Percentiles rank a stretch among this genome's conserved stretches.
These are phyloP conservation scores for Acleris sparsana DNA, from an alignment of 2,888 invertebrate genomes.

Conservation along the genomic window DNA sequence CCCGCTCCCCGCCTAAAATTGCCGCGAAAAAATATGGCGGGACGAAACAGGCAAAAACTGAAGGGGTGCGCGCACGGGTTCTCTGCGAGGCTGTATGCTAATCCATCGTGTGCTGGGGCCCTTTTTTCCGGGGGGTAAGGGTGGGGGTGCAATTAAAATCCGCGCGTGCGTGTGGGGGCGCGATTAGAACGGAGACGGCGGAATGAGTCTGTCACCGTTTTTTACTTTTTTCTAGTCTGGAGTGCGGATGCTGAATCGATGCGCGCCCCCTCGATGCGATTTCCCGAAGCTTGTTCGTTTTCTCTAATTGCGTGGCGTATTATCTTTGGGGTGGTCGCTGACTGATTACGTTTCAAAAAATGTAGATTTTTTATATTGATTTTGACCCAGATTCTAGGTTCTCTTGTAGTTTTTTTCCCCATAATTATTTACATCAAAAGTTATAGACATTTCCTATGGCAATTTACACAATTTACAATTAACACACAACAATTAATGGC, in stretches of 20 bases:
- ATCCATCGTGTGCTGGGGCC: constrained; percentile 75
- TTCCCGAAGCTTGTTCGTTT: constrained; percentile 20
- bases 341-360: no score
- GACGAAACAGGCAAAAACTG: constrained; percentile 77
- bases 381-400: no score
- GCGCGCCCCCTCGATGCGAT: constrained; percentile 28
- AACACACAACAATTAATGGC: no score
- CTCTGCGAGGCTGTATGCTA: constrained; percentile 80
- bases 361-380: no score
- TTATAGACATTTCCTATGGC: no score
- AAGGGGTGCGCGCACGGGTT: constrained; percentile 74
- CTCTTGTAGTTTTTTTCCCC: no score
- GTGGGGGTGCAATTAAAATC: constrained; percentile 82
- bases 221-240: constrained; percentile 82
- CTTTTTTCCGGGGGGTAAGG: constrained; percentile 78
- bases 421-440: no score
- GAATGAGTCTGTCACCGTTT: constrained; percentile 79
- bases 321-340: neutral
- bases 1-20: constrained; percentile 58
- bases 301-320: constrained; percentile 8
- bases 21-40: constrained; percentile 76
- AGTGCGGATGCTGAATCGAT: constrained; percentile 46
- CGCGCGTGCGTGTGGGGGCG: constrained; percentile 82
- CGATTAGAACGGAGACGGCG: constrained; percentile 81
- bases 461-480: no score